phyloP scores from a whole-genome alignment of 2,113 vertebrate species.

The Megalops atlanticus region DNA sequence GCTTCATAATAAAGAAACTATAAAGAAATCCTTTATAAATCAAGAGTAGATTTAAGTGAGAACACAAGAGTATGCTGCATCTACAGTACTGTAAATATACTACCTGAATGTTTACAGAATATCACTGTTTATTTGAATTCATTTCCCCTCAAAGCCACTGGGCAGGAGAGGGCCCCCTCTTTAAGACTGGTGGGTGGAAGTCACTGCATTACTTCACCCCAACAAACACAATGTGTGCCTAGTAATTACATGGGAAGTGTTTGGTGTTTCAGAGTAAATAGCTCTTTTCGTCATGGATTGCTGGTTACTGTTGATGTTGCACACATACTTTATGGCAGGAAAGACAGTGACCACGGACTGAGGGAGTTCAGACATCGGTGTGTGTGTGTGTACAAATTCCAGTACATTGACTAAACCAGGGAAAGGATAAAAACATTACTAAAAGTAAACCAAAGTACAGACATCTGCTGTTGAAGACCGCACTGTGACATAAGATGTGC shows the following conservation, averaged over 20 bases:
- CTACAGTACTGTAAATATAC: not conserved
- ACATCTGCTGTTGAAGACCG: not conserved
- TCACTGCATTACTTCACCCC: slow-evolving; percentile 58
- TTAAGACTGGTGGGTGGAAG: slow-evolving; percentile 59
- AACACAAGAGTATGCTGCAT: not conserved
- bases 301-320: slow-evolving; percentile 55
- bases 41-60: not conserved
- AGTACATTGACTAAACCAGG: slow-evolving; percentile 34
- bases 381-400: slow-evolving; percentile 22
- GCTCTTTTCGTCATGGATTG: slow-evolving; percentile 57
- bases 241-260: slow-evolving; percentile 67
- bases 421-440: slow-evolving; percentile 2
- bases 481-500: not conserved
- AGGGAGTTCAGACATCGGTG: slow-evolving; percentile 12
- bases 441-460: slow-evolving; percentile 8
- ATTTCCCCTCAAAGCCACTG: slow-evolving; percentile 30
- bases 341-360: slow-evolving; percentile 16
- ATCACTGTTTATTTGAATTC: slow-evolving; percentile 9
- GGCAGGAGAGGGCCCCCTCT: slow-evolving; percentile 18
- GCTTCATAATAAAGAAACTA: slow-evolving; percentile 34
- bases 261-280: slow-evolving; percentile 46
- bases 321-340: slow-evolving; percentile 24
- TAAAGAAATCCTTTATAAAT: not conserved
- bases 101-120: not conserved
- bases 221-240: slow-evolving; percentile 54